Evolutionary conservation across 2,797 vertebrate genomes (phyloP), one percentile per base, ranked within the genome.

Genomic region (Telmatherina bonti): DNA sequence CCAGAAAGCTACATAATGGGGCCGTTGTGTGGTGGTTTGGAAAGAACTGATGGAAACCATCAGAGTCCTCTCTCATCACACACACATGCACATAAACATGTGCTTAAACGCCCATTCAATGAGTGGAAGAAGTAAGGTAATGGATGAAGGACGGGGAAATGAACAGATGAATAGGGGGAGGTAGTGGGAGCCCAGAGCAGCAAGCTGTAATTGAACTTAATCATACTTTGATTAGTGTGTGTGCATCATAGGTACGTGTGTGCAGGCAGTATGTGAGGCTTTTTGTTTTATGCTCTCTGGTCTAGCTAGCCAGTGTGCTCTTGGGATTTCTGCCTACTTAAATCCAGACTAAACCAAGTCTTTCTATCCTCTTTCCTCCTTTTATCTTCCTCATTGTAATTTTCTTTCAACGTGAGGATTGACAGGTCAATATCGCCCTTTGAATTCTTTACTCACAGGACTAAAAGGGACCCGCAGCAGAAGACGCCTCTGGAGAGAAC

Each of bases 401-500:
- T 57, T 60, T 59, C 43, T 66, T 56, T 45, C 16, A 15, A 69
- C 55, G 30, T 26, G 20, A 27, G 2, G 8, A 38, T 65, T 74
- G 41, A 56, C 52, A 74, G 58, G 24, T 72, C 51, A 16, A 45
- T 0, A 26, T 82, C 61, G 30, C 47, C 47, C 62, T 35, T 22
- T 18, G 52, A 38, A 18, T 26, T 45, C 58, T 56, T 20, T 76
- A 95, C 94, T 94, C 83, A 95, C 94, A 95, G 86, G 74, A 93
- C 65, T 72, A 93, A 91, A 80, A 94, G 81, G 0, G 89, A 88
- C 18, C 92, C 91, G 45, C 89, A 92, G 85, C 90, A 89, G 77
- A 94, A 93, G 1, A 93, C 85, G 26, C 90, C 92, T 77, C 87
- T 86, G 47, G 93, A 93, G 54, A 94, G 85, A 76, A 87, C 82